Evolutionary conservation across 2,888 invertebrate genomes (phyloP).

Genomic region (Tridacna gigas): DNA sequence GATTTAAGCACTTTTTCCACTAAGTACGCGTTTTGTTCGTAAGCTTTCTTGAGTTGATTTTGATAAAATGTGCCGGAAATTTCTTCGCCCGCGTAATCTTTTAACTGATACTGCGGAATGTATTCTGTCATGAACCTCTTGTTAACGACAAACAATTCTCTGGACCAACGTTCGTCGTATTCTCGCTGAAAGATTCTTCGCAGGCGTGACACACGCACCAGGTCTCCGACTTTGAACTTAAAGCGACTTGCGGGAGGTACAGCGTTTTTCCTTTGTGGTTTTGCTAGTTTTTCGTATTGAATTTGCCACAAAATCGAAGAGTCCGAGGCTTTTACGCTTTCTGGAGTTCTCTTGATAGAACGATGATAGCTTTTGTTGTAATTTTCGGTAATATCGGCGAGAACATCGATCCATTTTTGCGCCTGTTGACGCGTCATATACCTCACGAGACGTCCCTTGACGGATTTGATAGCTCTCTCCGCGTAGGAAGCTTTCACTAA

Average conservation of each 20-base stretch:
- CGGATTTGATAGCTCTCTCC: slow-evolving; percentile 46
- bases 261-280: background rate
- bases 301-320: slow-evolving; percentile 40
- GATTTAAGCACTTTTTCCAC: slow-evolving; percentile 46
- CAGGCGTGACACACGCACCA: slow-evolving; percentile 36
- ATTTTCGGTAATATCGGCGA: slow-evolving; percentile 38
- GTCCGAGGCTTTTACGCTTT: slow-evolving; percentile 38
- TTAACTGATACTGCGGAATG: slow-evolving; percentile 41
- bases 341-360: slow-evolving; percentile 48
- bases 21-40: slow-evolving; percentile 38
- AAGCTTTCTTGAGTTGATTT: slow-evolving; percentile 52
- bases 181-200: slow-evolving; percentile 36
- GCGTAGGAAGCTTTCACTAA: slow-evolving; percentile 43
- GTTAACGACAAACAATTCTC: slow-evolving; percentile 46
- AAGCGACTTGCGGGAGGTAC: background rate
- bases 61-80: slow-evolving; percentile 40
- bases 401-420: slow-evolving; percentile 46
- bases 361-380: slow-evolving; percentile 57
- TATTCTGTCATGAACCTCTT: slow-evolving; percentile 40
- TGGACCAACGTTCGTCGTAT: slow-evolving; percentile 49
- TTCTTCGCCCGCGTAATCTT: slow-evolving; percentile 34
- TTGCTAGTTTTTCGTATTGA: slow-evolving; percentile 28
- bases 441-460: slow-evolving; percentile 43
- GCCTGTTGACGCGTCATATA: slow-evolving; percentile 51
- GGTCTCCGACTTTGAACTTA: slow-evolving; percentile 48